A percentile compares a stretch with the other conserved stretches of the same genome.
Conservation (phyloP, 2,113 vertebrate genomes). For the Xerus inauris region DNA sequence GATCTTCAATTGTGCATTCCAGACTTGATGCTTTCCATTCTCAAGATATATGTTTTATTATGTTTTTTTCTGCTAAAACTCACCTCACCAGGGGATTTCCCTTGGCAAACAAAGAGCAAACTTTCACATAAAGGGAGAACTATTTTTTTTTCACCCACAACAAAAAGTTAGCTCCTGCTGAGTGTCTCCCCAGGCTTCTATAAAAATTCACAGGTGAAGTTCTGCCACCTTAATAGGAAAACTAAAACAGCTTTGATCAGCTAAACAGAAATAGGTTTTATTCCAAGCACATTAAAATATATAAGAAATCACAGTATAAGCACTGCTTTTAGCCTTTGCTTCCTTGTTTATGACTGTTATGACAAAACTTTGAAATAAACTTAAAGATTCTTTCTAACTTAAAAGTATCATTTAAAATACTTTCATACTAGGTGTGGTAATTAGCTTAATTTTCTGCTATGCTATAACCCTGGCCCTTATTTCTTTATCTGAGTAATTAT, state of each 20-base stretch:
- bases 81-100: slow-evolving; percentile 33
- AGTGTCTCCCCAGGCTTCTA: slow-evolving; percentile 54
- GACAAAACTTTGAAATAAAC: slow-evolving; percentile 32
- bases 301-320: slow-evolving; percentile 21
- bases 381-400: slow-evolving; percentile 43
- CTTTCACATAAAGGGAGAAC: slow-evolving; percentile 52
- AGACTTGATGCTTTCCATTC: slow-evolving; percentile 2
- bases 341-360: slow-evolving; percentile 20
- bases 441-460: slow-evolving; percentile 13
- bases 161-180: slow-evolving; percentile 69
- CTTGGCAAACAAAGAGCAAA: slow-evolving; percentile 61
- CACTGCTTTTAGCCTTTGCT: slow-evolving; percentile 26
- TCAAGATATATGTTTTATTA: slow-evolving; percentile 40
- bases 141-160: slow-evolving; percentile 47
- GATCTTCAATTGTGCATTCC: background rate
- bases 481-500: slow-evolving; percentile 2
- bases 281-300: slow-evolving; percentile 65
- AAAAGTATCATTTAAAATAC: slow-evolving; percentile 52
- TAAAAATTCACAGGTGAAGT: slow-evolving; percentile 63
- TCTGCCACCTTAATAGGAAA: slow-evolving; percentile 61
- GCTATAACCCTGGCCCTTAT: background rate
- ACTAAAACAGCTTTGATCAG: slow-evolving; percentile 60
- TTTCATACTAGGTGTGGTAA: background rate
- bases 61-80: slow-evolving; percentile 47
- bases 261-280: slow-evolving; percentile 59